Base-by-base conservation (phyloP, 2,113 vertebrate genomes). In the Nymphicus hollandicus region DNA sequence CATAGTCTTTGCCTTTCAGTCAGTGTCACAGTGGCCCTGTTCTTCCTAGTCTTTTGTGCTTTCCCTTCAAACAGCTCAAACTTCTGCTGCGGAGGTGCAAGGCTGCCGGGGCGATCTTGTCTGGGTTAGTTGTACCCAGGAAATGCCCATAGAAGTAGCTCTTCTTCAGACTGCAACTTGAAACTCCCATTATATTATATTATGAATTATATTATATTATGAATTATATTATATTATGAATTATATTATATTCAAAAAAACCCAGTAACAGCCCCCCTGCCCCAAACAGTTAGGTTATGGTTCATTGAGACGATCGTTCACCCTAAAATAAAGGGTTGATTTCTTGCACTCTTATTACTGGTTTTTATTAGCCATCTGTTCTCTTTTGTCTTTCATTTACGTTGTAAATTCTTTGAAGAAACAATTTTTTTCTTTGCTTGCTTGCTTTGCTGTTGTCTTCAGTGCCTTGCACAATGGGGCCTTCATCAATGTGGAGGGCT, bases 221-320 rank as follows among this genome's bases (percentile, higher is more conserved):
- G n/a, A n/a, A n/a, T n/a, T n/a, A n/a, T n/a, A n/a, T n/a, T n/a
- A n/a, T n/a, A n/a, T n/a, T n/a, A n/a, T n/a, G n/a, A n/a, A n/a
- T n/a, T n/a, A n/a, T n/a, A n/a, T n/a, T n/a, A n/a, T n/a, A 41
- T 28, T 81, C 31, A 61, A 64, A 90, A 63, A 11, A 2, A 1
- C 6, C 12, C 17, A 27, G 0, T 33, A 63, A 23, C 5, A 50
- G 5, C 0, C 35, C 13, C 9, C 13, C 13, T 3, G 4, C 17
- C 17, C 47, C 24, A 35, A 7, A n/a, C 18, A 64, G 25, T 61
- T 74, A 39, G 16, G 17, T 77, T 35, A 15, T 25, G 47, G 28
- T 39, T 89, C 3, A 13, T 13, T 65, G 64, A 66, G 31, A 58
- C 24, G 27, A 11, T 46, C 78, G 31, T 92, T 86, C 37, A 17